Evolutionary conservation across 2,888 invertebrate genomes (phyloP), one percentile per base, ranked within the genome.

Genomic region (Carpatolechia fugitivella): DNA sequence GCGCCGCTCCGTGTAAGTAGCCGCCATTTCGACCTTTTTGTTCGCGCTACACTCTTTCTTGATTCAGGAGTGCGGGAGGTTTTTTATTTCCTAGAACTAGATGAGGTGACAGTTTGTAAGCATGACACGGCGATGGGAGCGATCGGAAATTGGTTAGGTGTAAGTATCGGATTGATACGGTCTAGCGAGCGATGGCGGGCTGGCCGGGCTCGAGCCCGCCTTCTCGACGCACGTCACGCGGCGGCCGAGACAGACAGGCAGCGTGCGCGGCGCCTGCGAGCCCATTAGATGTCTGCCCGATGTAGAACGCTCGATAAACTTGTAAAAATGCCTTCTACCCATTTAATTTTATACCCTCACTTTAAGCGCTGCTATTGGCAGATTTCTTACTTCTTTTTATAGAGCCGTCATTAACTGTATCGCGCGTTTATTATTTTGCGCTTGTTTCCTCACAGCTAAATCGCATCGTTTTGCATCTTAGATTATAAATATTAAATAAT

Each of bases 241-340:
- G 74, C 74, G 74, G 70, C 62, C 80, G 76, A 86, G 85, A 85
- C 85, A 82, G 85, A 76, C 85, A 76, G 85, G 82, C 88, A 85
- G 84, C 85, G 84, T 61, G 78, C 78, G 76, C 82, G 87, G 87
- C 87, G 88, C 88, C 89, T 84, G 74, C 73, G 72, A 79, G 79
- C 78, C 87, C 87, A 88, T 88, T 88, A 88, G 77, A 78, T 78
- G 87, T 85, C 88, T 84, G 80, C 78, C 78, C 82, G 82, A 85
- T 86, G 82, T 85, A 70, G 85, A 87, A 86, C 89, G 90, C 89
- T 89, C 89, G 87, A 89, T 89, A 89, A 89, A 89, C 89, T 89
- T 88, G 83, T 88, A 87, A 88, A 89, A 89, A 87, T 85, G 85
- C 85, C 84, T 85, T 86, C 85, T 83, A 84, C 82, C 83, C 83